A percentile compares a stretch with the other conserved stretches of the same genome.
phyloP scores from a whole-genome alignment of 2,888 invertebrate species.

The Linyphia triangularis region DNA sequence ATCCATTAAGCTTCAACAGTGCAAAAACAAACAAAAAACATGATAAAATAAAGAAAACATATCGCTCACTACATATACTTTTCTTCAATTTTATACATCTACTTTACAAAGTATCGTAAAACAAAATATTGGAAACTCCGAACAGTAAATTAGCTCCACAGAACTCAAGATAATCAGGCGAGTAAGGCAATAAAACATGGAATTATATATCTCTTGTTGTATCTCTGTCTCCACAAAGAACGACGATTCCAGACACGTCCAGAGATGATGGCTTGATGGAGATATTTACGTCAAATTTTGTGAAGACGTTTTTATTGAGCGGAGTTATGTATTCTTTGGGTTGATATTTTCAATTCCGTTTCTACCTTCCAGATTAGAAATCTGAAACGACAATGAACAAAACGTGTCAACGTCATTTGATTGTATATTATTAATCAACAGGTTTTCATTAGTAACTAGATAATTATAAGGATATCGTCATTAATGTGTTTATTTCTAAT shows the following conservation, averaged over 20 bases:
- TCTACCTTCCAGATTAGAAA: background rate
- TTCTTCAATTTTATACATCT: conserved; percentile 10
- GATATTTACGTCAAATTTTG: conserved; percentile 32
- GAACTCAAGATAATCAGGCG: conserved; percentile 45
- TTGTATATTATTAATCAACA: too few relatives aligned
- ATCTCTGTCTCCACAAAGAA: conserved; percentile 15
- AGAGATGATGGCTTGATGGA: conserved; percentile 52
- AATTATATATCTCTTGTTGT: conserved; percentile 10
- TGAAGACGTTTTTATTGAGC: conserved; percentile 33
- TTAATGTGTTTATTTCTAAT: too few relatives aligned
- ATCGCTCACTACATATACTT: conserved; percentile 12
- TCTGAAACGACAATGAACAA: background rate
- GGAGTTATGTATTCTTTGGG: conserved; percentile 18
- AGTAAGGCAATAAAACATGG: conserved; percentile 34
- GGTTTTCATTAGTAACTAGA: too few relatives aligned
- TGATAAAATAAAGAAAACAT: background rate
- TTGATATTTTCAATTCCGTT: background rate
- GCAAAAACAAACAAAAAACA: background rate
- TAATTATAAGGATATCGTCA: too few relatives aligned
- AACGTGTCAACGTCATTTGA: background rate
- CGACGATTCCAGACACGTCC: conserved; percentile 46
- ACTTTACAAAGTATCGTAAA: conserved; percentile 43
- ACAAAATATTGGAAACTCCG: conserved; percentile 56
- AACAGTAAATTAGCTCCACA: conserved; percentile 53
- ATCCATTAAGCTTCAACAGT: conserved; percentile 30